phyloP scores from a whole-genome alignment of 2,888 invertebrate genomes.

The Helleia helle region DNA sequence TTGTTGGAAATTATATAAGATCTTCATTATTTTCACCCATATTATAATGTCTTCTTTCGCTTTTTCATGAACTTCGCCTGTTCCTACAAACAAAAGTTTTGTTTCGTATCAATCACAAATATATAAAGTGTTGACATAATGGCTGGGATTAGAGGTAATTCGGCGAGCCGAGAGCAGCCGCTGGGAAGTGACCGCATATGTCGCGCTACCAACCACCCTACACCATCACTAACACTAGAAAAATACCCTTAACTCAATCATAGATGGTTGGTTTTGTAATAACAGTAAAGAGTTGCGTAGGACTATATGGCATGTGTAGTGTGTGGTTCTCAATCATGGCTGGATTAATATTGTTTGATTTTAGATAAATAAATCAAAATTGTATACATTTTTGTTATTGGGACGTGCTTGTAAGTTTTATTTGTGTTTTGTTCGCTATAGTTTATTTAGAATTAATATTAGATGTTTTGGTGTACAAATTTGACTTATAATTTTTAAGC shows the following conservation, averaged over 20 bases:
- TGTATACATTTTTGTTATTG: too few relatives aligned
- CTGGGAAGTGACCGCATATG: slow-evolving; percentile 61
- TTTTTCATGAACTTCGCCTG: too few relatives aligned
- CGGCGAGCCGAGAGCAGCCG: slow-evolving; percentile 36
- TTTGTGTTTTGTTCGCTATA: too few relatives aligned
- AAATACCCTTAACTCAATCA: not conserved
- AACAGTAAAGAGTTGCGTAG: not conserved
- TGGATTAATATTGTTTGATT: slow-evolving; percentile 8
- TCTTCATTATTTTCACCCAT: too few relatives aligned
- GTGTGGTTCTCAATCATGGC: not conserved
- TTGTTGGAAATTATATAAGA: too few relatives aligned
- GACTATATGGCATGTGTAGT: not conserved
- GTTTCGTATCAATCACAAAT: too few relatives aligned
- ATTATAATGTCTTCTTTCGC: too few relatives aligned
- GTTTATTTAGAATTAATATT: too few relatives aligned
- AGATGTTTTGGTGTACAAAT: too few relatives aligned
- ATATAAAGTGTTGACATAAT: slow-evolving; percentile 54
- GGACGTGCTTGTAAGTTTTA: too few relatives aligned
- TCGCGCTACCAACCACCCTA: slow-evolving; percentile 31
- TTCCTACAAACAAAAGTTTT: too few relatives aligned
- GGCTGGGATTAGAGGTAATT: slow-evolving; percentile 56
- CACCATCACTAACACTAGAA: not conserved
- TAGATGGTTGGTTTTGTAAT: not conserved
- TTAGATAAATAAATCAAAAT: slow-evolving; percentile 1
- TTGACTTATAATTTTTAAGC: too few relatives aligned